Percentiles rank a stretch among this genome's conserved stretches.
phyloP scores from a whole-genome alignment of 2,888 invertebrate genomes.

The Drosophila helvetica region DNA sequence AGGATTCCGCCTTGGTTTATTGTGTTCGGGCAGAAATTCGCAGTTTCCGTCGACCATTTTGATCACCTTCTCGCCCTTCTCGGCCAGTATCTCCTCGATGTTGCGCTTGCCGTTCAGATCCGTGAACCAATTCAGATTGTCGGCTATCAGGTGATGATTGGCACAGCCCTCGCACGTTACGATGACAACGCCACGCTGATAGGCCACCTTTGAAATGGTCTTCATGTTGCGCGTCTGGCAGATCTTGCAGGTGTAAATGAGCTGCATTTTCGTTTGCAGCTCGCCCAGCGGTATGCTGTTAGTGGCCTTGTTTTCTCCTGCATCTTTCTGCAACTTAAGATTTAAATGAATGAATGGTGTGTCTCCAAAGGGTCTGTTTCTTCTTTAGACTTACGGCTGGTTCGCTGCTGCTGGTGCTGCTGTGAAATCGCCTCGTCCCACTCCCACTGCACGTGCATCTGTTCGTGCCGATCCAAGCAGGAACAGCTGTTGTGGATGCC shows the following conservation, averaged over 20 bases:
- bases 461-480: conserved; percentile 18
- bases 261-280: conserved; percentile 86
- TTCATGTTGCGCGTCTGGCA: conserved; percentile 91
- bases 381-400: conserved; percentile 30
- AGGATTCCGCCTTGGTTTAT: conserved; percentile 17
- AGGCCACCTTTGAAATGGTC: conserved; percentile 92
- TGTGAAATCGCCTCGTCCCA: conserved; percentile 10
- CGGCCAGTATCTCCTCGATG: conserved; percentile 94
- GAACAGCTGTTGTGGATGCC: conserved; percentile 33
- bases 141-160: conserved; percentile 97
- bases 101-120: conserved; percentile 91
- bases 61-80: conserved; percentile 92
- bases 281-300: conserved; percentile 67
- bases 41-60: conserved; percentile 81
- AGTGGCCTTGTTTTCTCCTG: conserved; percentile 22
- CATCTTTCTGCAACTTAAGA: conserved; percentile 1
- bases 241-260: conserved; percentile 95
- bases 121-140: conserved; percentile 97
- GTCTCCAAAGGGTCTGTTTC: neutral
- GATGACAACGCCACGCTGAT: conserved; percentile 95
- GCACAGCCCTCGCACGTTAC: conserved; percentile 94
- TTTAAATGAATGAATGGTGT: neutral
- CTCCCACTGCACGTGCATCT: conserved; percentile 40
- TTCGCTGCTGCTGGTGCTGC: conserved; percentile 37
- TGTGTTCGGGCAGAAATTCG: conserved; percentile 54